Evolutionary conservation across 2,888 invertebrate species (phyloP), one percentile per base, ranked within the genome.

Genomic region (Andricus quercusramuli): DNA sequence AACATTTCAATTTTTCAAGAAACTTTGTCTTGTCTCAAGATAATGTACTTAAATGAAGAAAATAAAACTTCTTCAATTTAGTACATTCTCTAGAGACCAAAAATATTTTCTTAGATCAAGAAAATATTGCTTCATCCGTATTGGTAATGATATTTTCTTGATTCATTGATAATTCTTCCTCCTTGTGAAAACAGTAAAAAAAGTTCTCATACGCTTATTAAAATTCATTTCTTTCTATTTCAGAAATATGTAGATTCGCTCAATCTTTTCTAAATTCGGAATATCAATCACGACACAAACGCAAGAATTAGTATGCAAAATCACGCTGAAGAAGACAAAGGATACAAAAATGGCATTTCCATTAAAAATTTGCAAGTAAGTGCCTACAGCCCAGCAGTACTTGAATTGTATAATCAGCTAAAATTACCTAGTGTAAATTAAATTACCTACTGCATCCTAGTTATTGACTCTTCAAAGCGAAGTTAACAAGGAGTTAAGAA

Each of bases 241-340:
- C 15, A 64, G 29, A 25, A 64, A 29, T 8, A 64, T 64, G 29
- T 64, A 17, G 29, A 29, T 64, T 29, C 17, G 17, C 5, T 29
- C 17, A 29, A 2, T 15, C 5, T 8, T 62, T 64, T 62, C 22
- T 64, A 29, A 64, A 29, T 64, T 64, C 8, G 25, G 25, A 64
- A 64, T 25, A 64, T 64, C 15, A 64, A 64, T 64, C 25, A 64
- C 29, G 29, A 2, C 17, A 17, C 6, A 64, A 64, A 64, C 29
- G 29, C 29, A 17, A 22, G 17, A 64, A 64, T 64, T 64, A 64
- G 64, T 29, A 64, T 64, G 64, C 25, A 64, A 64, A 25, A 64
- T 64, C 64, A 29, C 64, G 64, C 17, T 64, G 17, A 17, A 17
- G 29, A 29, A 17, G 25, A 17, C 64, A 2, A 29, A 64, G 64